Base-by-base conservation (phyloP, 2,888 invertebrate species). In the Sycophila texana region DNA sequence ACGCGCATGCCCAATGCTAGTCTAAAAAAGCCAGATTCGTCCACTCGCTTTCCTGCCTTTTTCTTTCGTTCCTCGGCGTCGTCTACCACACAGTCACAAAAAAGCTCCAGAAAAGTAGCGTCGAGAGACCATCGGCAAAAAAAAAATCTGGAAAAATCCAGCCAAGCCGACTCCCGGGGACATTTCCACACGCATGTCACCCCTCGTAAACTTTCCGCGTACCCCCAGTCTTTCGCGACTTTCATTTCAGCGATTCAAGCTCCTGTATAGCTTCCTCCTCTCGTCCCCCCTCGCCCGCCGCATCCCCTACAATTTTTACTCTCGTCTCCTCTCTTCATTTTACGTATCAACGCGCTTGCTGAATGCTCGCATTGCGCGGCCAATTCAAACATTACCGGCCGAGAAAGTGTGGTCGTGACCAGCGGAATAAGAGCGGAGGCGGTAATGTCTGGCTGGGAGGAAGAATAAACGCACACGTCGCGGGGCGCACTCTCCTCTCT, bases 171-270 rank as follows among this genome's bases (percentile, higher is more conserved):
- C 66, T 74, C 39, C 49, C 47, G 20, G 51, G 58, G 49, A 67
- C 51, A 61, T 57, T 26, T 49, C 20, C 76, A 57, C 63, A 58
- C 76, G 65, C 72, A 67, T 20, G 63, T 74, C 74, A 26, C 55
- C 68, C 57, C 70, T 70, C 73, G 67, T 73, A 73, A 67, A 60
- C 67, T 77, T 73, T 77, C 72, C 61, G 58, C 55, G 7, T 10
- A 39, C 53, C 65, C 47, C 60, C 60, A 60, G 67, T 74, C 60
- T 67, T 67, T 60, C 60, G 18, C 60, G 67, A 49, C 39, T 65
- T 74, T 49, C 67, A 72, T 74, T 74, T 65, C 39, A 22, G 26
- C 63, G 61, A 63, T 70, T 63, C 68, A 61, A n/a, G 18, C 65
- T 7, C 39, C 65, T 58, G 57, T 47, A 22, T 3, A 12, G 20